A percentile compares a stretch with the other conserved stretches of the same genome.
phyloP scores from a whole-genome alignment of 1,140 invertebrate genomes.

The Drosophila rufa region DNA sequence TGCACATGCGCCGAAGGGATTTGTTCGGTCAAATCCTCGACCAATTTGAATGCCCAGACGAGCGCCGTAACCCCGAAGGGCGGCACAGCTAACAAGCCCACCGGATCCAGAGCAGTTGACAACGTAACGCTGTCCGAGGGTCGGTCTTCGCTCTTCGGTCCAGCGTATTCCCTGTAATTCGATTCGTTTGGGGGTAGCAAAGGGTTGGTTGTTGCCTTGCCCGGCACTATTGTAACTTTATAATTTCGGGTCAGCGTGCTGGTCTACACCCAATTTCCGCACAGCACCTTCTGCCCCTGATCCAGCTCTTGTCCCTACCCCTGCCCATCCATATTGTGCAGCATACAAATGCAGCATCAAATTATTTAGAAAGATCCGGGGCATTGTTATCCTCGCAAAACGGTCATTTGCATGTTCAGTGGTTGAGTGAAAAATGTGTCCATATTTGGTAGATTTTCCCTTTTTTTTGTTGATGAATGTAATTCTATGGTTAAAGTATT shows the following conservation, averaged over 20 bases:
- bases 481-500: constrained; percentile 44
- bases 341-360: constrained; percentile 68
- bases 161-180: constrained; percentile 58
- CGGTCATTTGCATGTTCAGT: constrained; percentile 55
- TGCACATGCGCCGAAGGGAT: constrained; percentile 76
- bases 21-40: constrained; percentile 79
- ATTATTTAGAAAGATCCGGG: constrained; percentile 58
- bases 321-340: constrained; percentile 28
- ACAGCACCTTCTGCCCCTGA: constrained; percentile 11
- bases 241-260: constrained; percentile 76
- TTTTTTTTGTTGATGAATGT: constrained; percentile 23
- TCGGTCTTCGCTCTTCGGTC: constrained; percentile 44
- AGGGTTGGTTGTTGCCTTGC: constrained; percentile 72
- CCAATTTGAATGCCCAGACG: constrained; percentile 59
- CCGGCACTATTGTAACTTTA: constrained; percentile 69
- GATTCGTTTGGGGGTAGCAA: constrained; percentile 61
- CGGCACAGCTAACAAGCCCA: constrained; percentile 56
- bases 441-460: constrained; percentile 30
- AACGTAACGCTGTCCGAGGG: constrained; percentile 58
- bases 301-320: not conserved
- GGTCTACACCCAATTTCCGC: constrained; percentile 34
- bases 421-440: constrained; percentile 47
- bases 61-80: constrained; percentile 51
- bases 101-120: constrained; percentile 42
- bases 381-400: constrained; percentile 22